Conservation (phyloP, 2,113 vertebrate genomes). For the Gallinago paraguaiae region DNA sequence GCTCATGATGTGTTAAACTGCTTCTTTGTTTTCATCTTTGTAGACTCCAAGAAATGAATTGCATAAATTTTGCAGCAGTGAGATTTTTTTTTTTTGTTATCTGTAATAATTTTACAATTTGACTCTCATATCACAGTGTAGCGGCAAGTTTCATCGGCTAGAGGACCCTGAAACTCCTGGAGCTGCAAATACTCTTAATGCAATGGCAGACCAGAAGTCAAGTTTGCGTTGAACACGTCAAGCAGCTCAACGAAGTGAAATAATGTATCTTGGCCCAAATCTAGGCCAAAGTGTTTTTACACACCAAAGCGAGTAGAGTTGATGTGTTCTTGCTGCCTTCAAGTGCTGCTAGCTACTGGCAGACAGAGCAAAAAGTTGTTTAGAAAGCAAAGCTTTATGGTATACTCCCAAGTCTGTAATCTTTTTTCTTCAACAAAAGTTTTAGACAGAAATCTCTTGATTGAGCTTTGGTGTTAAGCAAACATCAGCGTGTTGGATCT, state of each 20-base stretch:
- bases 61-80: neutral
- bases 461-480: neutral
- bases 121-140: neutral
- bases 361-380: neutral
- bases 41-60: neutral
- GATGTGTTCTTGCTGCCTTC: neutral
- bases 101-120: neutral
- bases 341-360: conserved; percentile 1
- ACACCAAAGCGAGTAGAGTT: neutral
- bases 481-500: neutral
- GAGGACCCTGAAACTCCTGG: neutral
- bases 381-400: neutral
- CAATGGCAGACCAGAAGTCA: neutral
- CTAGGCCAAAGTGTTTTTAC: neutral
- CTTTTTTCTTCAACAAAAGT: neutral
- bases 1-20: neutral
- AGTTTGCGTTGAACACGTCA: neutral
- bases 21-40: neutral
- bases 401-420: neutral
- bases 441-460: neutral
- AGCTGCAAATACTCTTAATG: neutral
- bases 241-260: neutral
- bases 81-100: neutral
- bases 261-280: neutral
- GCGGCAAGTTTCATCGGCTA: neutral